phyloP scores from a whole-genome alignment of 2,888 invertebrate genomes.

The Synergus gifuensis region DNA sequence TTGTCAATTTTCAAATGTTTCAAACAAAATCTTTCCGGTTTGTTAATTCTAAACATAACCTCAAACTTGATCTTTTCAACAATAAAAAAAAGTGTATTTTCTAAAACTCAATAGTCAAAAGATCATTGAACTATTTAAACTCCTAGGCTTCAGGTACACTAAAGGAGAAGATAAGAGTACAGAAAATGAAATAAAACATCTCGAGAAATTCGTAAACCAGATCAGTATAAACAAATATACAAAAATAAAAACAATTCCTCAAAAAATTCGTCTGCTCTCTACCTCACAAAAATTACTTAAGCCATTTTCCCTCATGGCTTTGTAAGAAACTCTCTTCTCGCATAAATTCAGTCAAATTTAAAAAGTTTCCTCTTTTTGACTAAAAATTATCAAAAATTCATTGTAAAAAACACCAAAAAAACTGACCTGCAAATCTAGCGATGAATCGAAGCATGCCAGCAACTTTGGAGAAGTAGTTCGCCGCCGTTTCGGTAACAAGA shows the following conservation, averaged over 20 bases:
- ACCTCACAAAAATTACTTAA: slow-evolving; percentile 7
- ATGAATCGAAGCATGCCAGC: slow-evolving; percentile 78
- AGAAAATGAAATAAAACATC: background rate
- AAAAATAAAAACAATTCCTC: slow-evolving; percentile 1
- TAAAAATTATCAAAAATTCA: background rate
- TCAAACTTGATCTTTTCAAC: background rate
- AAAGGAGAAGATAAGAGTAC: background rate
- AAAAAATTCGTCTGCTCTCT: slow-evolving; percentile 33
- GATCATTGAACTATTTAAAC: background rate
- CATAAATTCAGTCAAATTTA: too few species aligned
- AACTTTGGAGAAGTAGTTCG: slow-evolving; percentile 69
- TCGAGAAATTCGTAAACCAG: background rate
- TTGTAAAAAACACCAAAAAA: slow-evolving; percentile 50
- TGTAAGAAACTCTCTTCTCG: background rate
- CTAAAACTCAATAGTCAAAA: background rate
- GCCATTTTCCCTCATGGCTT: background rate
- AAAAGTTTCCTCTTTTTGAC: too few species aligned
- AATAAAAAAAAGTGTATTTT: background rate
- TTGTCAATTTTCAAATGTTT: background rate
- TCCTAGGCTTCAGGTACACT: background rate
- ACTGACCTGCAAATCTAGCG: slow-evolving; percentile 82
- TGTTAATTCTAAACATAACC: background rate
- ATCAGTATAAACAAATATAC: background rate
- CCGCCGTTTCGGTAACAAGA: slow-evolving; percentile 69
- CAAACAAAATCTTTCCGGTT: background rate